Evolutionary conservation across 2,888 invertebrate species (phyloP).

Genomic region (Hirtodrosophila trivittata): DNA sequence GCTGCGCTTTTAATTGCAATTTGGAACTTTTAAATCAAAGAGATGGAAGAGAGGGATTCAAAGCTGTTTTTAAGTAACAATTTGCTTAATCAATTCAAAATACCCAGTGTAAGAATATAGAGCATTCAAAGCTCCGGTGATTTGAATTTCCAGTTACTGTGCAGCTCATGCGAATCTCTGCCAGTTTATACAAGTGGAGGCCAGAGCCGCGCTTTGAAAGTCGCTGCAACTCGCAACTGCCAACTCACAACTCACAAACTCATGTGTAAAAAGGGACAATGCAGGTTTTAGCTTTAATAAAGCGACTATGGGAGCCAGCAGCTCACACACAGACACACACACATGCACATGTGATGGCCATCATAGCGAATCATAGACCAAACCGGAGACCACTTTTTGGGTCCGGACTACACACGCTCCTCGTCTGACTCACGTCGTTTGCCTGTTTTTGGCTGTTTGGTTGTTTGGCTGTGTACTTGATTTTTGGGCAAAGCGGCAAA

Average conservation of each 20-base stretch:
- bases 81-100: background rate
- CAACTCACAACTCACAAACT: slow-evolving; percentile 48
- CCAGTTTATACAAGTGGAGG: slow-evolving; percentile 54
- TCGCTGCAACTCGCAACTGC: slow-evolving; percentile 23
- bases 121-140: slow-evolving; percentile 46
- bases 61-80: too few relatives aligned
- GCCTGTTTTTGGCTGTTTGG: slow-evolving; percentile 41
- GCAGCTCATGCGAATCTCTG: slow-evolving; percentile 53
- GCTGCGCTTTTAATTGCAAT: too few relatives aligned
- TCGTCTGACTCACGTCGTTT: slow-evolving; percentile 9
- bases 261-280: slow-evolving; percentile 73
- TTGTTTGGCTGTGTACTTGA: slow-evolving; percentile 66
- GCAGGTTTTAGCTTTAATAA: slow-evolving; percentile 76
- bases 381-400: slow-evolving; percentile 59
- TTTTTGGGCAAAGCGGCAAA: slow-evolving; percentile 78
- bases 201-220: slow-evolving; percentile 11
- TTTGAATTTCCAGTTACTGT: slow-evolving; percentile 54
- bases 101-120: slow-evolving; percentile 13
- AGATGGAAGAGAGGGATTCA: too few relatives aligned
- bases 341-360: slow-evolving; percentile 25
- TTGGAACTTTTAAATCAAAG: too few relatives aligned
- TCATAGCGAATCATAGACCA: slow-evolving; percentile 21
- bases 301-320: slow-evolving; percentile 61
- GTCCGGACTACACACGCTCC: slow-evolving; percentile 31
- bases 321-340: slow-evolving; percentile 28